Evolutionary conservation across 1,140 invertebrate genomes (phyloP).

Genomic region (Euschistus heros): DNA sequence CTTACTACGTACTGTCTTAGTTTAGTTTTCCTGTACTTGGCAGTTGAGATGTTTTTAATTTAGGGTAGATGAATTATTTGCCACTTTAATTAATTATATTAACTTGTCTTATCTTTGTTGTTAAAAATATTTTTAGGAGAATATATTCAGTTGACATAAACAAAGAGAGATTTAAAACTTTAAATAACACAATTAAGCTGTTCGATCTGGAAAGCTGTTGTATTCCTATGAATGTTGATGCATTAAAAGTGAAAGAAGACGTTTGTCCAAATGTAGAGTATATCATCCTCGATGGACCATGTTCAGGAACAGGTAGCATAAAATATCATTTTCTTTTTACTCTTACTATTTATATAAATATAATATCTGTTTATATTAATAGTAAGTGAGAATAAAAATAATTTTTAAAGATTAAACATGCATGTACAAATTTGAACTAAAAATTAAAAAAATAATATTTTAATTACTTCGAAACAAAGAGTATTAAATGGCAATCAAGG

Average conservation of each 20-base stretch:
- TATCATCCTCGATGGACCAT: slow-evolving; percentile 89
- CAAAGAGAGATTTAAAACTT: slow-evolving; percentile 49
- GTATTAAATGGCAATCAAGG: too few relatives aligned
- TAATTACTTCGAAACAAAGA: too few relatives aligned
- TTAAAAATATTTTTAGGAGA: slow-evolving; percentile 39
- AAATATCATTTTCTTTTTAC: too few relatives aligned
- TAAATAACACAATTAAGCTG: slow-evolving; percentile 46
- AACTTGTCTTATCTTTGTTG: slow-evolving; percentile 15
- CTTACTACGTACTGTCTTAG: too few relatives aligned
- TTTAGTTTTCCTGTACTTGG: background rate
- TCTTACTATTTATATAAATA: too few relatives aligned
- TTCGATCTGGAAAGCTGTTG: slow-evolving; percentile 52
- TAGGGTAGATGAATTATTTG: too few relatives aligned
- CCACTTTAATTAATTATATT: too few relatives aligned
- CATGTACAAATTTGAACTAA: too few relatives aligned
- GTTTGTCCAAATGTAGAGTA: slow-evolving; percentile 64
- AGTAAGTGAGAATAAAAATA: too few relatives aligned
- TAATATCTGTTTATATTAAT: too few relatives aligned
- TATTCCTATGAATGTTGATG: slow-evolving; percentile 55
- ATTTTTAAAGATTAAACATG: too few relatives aligned
- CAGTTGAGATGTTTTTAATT: background rate
- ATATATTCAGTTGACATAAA: slow-evolving; percentile 69
- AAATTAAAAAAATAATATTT: too few relatives aligned
- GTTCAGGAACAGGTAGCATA: slow-evolving; percentile 76
- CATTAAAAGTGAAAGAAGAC: slow-evolving; percentile 48